phyloP scores from a whole-genome alignment of 2,888 invertebrate species.

The Chloroclysta siterata region DNA sequence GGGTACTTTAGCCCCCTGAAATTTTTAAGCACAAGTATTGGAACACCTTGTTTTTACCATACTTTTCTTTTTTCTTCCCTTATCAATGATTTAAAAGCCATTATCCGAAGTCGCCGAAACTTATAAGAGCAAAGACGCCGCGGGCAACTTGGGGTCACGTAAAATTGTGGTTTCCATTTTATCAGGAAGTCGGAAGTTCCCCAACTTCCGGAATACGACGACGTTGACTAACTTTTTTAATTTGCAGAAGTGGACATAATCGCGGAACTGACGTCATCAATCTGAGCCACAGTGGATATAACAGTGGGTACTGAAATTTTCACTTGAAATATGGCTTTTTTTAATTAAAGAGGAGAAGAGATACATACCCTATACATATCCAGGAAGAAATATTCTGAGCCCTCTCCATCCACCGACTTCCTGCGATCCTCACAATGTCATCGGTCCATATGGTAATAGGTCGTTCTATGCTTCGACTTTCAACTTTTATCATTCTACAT shows the following conservation, averaged over 20 bases:
- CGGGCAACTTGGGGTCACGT: slow-evolving; percentile 5
- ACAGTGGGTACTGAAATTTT: background rate
- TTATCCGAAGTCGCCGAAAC: background rate
- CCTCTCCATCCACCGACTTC: too few species aligned
- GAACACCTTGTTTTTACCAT: too few species aligned
- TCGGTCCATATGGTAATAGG: too few species aligned
- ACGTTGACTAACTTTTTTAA: slow-evolving; percentile 50
- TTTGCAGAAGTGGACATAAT: slow-evolving; percentile 56
- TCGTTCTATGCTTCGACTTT: too few species aligned
- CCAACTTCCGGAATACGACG: slow-evolving; percentile 19
- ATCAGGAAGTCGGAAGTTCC: slow-evolving; percentile 23
- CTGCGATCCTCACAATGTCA: too few species aligned
- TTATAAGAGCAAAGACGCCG: background rate
- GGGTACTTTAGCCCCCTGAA: too few species aligned
- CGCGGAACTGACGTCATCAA: slow-evolving; percentile 54
- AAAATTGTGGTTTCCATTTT: slow-evolving; percentile 22
- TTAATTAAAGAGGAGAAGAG: too few species aligned
- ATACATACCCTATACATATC: too few species aligned
- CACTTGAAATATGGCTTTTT: slow-evolving; percentile 1
- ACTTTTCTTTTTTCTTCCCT: background rate
- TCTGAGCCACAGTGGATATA: slow-evolving; percentile 34
- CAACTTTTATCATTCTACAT: too few species aligned
- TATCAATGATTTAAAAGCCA: background rate
- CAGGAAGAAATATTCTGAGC: too few species aligned
- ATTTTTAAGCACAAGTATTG: too few species aligned